Base-by-base conservation (phyloP, 2,797 vertebrate genomes). In the Carcharodon carcharias region DNA sequence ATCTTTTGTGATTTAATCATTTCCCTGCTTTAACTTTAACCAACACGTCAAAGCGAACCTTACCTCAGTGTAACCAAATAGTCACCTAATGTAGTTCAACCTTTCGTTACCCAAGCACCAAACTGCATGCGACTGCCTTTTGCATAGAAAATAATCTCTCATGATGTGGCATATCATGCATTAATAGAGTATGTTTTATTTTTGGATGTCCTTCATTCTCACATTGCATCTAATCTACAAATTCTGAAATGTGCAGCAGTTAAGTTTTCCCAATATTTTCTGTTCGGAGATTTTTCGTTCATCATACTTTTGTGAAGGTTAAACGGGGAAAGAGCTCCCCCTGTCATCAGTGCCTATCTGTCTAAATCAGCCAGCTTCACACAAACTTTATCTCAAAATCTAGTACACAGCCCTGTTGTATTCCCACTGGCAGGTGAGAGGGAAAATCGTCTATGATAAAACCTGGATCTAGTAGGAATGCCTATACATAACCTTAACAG, bases 271-370 rank as follows among this genome's bases (percentile, higher is more conserved):
- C 40, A 56, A 58, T 12, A 92, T 35, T 35, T 50, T 31, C 21
- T 54, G 40, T 50, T 67, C 92, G 50, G 58, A 94, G 4, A 31
- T 14, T 35, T 91, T 5, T 21, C 56, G 21, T 77, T 16, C 35
- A 54, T 23, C 31, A 69, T 3, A 16, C 45, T 71, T 77, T 56
- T 77, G 69, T 2, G 65, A 56, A 45, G 23, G n/a, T 61, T 95
- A 73, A 95, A 95, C 58, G 31, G 69, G 5, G 67, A 95, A 95
- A 73, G 67, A 95, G 69, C 94, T 77, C 94, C 69, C 69, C 69
- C 94, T 95, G 69, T 71, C 69, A 77, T 73, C 69, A 95, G 12
- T 56, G 31, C 0, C 73, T 40, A 21, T 45, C 58, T 45, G 21
- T 71, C 23, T 95, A 77, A 95, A 4, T 95, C 50, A 58, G 14